phyloP scores from a whole-genome alignment of 2,113 vertebrate species.

The Ancistrus triradiatus region DNA sequence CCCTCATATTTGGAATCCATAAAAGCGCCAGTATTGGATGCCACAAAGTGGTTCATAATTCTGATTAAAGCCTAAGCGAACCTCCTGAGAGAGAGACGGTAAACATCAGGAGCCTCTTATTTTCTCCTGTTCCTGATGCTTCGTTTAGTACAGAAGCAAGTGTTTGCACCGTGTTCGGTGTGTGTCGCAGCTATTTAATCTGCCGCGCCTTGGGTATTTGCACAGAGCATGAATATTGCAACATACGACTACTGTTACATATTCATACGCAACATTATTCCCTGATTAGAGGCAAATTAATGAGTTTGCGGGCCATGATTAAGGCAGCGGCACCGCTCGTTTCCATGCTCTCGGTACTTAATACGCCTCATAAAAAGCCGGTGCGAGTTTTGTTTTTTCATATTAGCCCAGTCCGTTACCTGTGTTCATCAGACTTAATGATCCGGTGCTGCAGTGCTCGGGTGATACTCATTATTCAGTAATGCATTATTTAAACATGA shows the following conservation, averaged over 20 bases:
- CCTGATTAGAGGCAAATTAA: constrained; percentile 39
- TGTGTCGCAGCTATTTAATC: constrained; percentile 12
- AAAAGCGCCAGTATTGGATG: too few relatives aligned
- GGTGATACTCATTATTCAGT: constrained; percentile 19
- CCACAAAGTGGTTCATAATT: too few relatives aligned
- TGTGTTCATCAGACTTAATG: constrained; percentile 42
- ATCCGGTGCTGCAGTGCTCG: constrained; percentile 22
- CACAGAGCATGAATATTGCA: constrained; percentile 28
- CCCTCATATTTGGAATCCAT: too few relatives aligned
- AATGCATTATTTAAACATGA: constrained; percentile 23
- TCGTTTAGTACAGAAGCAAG: too few relatives aligned
- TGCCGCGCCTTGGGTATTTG: constrained; percentile 22
- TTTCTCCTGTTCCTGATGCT: too few relatives aligned
- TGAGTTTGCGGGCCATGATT: constrained; percentile 29
- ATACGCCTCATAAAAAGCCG: constrained; percentile 12
- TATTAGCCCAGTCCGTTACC: constrained; percentile 24
- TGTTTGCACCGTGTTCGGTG: constrained; percentile 5
- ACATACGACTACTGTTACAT: constrained; percentile 28
- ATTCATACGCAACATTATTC: constrained; percentile 41
- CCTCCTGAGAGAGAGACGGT: too few relatives aligned
- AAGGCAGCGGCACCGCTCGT: constrained; percentile 6
- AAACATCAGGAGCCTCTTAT: too few relatives aligned
- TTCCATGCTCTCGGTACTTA: neutral
- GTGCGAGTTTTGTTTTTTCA: neutral
- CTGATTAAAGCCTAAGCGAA: too few relatives aligned